Percentiles rank a stretch among this genome's conserved stretches.
These are phyloP conservation scores for Chloropsis hardwickii DNA, from an alignment of 2,113 vertebrate species.

Conservation along the genomic window DNA sequence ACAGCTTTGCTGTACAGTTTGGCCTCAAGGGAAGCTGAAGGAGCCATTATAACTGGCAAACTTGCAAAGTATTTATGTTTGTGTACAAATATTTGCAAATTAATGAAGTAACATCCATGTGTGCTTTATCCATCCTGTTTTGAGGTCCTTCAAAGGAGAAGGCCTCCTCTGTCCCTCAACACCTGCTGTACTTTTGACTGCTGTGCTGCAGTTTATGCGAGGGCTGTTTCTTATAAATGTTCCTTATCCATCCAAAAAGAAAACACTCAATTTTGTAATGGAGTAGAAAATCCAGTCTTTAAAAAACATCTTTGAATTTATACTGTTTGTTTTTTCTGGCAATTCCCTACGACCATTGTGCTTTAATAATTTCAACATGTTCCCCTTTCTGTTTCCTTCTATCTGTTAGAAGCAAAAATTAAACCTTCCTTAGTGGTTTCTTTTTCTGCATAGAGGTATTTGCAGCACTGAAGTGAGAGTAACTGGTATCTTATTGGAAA, in stretches of 20 bases:
- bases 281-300: neutral
- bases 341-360: neutral
- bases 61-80: neutral
- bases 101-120: neutral
- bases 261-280: neutral
- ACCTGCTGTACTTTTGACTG: neutral
- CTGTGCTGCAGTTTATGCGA: neutral
- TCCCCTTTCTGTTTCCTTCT: neutral
- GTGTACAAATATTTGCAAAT: neutral
- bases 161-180: neutral
- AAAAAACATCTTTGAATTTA: neutral
- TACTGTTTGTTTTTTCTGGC: neutral
- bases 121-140: neutral
- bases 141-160: neutral
- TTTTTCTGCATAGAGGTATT: neutral
- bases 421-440: neutral
- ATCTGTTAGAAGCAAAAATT: neutral
- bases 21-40: neutral
- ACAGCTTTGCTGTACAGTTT: neutral
- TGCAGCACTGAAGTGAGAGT: conserved; percentile 1
- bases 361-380: conserved; percentile 27
- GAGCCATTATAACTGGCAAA: neutral
- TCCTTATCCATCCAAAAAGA: neutral
- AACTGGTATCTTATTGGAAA: neutral
- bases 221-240: neutral